phyloP scores from a whole-genome alignment of 2,113 vertebrate species.

The Cheilinus undulatus region DNA sequence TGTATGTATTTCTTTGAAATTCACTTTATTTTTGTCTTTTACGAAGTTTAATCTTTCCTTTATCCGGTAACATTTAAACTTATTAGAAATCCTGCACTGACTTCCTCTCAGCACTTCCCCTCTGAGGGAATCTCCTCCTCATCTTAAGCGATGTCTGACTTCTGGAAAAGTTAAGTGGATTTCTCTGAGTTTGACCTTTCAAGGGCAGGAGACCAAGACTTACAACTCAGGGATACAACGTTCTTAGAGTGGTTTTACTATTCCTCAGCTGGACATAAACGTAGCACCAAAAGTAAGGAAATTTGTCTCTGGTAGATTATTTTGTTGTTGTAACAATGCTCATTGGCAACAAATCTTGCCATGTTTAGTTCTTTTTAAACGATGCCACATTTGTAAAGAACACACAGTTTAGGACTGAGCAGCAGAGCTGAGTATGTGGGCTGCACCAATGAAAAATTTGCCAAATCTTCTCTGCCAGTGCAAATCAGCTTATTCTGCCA shows the following conservation, averaged over 20 bases:
- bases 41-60: background rate
- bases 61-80: background rate
- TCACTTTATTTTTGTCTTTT: background rate
- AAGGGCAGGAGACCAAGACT: background rate
- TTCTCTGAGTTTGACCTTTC: constrained; percentile 2
- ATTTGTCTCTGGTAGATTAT: too few relatives aligned
- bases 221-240: background rate
- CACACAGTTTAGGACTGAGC: too few relatives aligned
- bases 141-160: background rate
- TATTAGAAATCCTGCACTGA: background rate
- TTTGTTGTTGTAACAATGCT: too few relatives aligned
- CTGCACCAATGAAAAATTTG: too few relatives aligned
- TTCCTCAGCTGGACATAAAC: background rate
- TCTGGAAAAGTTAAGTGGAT: constrained; percentile 19
- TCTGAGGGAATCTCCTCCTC: constrained; percentile 21
- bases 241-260: background rate
- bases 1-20: background rate
- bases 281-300: too few relatives aligned
- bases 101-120: constrained; percentile 18
- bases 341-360: too few relatives aligned
- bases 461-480: too few relatives aligned
- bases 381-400: too few relatives aligned
- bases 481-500: too few relatives aligned
- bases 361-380: too few relatives aligned
- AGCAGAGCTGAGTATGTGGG: too few relatives aligned